Evolutionary conservation across 2,113 vertebrate genomes (phyloP).

Genomic region (Rhegmatorhina hoffmannsi): DNA sequence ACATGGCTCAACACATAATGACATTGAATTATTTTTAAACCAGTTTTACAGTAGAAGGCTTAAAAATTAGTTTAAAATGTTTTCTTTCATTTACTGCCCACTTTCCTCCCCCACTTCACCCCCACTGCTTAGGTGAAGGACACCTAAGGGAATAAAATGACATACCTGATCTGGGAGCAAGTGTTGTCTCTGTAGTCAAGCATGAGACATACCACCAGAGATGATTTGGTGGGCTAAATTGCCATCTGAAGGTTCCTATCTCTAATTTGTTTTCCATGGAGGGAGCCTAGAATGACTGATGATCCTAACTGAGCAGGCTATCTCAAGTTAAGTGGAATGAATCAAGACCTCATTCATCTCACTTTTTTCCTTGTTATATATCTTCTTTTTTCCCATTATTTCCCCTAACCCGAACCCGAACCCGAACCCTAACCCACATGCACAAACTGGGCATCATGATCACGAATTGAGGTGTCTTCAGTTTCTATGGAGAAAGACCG

Average conservation of each 20-base stretch:
- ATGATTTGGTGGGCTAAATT: neutral
- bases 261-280: neutral
- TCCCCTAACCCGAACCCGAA: neutral
- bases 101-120: fast-evolving
- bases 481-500: neutral
- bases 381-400: fast-evolving
- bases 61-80: neutral
- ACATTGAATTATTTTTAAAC: neutral
- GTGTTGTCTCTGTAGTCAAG: neutral
- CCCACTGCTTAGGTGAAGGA: no score
- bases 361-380: neutral
- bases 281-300: neutral
- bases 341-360: neutral
- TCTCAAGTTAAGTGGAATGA: neutral
- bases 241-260: neutral
- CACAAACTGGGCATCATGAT: neutral
- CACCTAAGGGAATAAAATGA: neutral
- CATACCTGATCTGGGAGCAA: neutral
- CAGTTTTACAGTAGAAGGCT: neutral
- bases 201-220: neutral
- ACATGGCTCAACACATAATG: neutral
- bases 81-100: neutral
- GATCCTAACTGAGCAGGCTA: neutral
- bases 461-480: neutral
- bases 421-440: neutral